Conservation (phyloP, 2,797 vertebrate genomes). For the Hozukius guyotensis region DNA sequence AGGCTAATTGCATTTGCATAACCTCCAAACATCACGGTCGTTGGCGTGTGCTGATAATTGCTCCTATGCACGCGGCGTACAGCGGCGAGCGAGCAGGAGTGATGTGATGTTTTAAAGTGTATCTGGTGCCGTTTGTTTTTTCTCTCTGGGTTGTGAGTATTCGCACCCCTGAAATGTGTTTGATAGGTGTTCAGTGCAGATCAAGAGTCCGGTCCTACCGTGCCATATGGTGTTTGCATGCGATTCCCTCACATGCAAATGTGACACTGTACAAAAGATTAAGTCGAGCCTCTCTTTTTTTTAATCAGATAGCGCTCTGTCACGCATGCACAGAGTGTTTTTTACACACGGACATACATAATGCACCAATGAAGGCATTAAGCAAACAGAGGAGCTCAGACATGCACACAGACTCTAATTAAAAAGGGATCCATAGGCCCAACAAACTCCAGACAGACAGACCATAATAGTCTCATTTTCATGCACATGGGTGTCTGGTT, state of each 20-base stretch:
- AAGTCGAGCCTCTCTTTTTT: conserved; percentile 49
- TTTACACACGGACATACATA: conserved; percentile 43
- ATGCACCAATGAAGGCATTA: conserved; percentile 64
- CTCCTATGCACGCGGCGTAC: conserved; percentile 15
- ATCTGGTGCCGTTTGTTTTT: conserved; percentile 21
- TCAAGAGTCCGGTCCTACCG: conserved; percentile 42
- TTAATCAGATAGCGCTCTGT: conserved; percentile 57
- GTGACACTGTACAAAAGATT: conserved; percentile 73
- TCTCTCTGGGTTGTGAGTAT: neutral
- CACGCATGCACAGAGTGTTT: conserved; percentile 30
- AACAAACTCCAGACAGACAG: conserved; percentile 67
- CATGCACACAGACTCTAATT: conserved; percentile 69
- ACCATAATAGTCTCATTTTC: conserved; percentile 76
- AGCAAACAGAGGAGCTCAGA: conserved; percentile 66
- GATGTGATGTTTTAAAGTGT: conserved; percentile 4
- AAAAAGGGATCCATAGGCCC: conserved; percentile 68
- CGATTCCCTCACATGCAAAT: conserved; percentile 76
- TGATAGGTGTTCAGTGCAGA: conserved; percentile 44
- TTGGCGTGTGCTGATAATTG: conserved; percentile 58
- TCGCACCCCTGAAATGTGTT: conserved; percentile 17
- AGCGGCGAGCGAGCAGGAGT: neutral
- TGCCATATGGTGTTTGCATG: conserved; percentile 75
- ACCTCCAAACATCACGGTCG: conserved; percentile 60
- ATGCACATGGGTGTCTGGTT: conserved; percentile 76
- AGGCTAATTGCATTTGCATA: conserved; percentile 86